These are phyloP conservation scores for Oryctolagus cuniculus DNA, from an alignment of 2,113 vertebrate genomes.

Conservation along the genomic window DNA sequence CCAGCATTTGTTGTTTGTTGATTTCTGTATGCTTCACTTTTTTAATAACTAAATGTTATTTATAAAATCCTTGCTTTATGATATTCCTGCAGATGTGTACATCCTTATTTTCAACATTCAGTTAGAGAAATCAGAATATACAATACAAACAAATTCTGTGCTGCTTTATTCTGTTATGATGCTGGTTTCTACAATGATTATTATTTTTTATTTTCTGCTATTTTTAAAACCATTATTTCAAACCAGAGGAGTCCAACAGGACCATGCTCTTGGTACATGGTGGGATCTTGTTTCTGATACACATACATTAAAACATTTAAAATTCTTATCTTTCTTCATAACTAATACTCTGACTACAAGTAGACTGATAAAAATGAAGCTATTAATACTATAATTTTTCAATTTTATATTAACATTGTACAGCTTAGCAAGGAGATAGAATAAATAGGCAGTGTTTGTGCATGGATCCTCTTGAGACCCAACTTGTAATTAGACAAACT, in stretches of 20 bases:
- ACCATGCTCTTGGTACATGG: background rate
- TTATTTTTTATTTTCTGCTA: conserved; percentile 25
- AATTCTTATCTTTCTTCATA: background rate
- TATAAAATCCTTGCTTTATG: background rate
- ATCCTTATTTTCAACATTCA: conserved; percentile 19
- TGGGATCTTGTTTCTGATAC: conserved; percentile 22
- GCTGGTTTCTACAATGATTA: conserved; percentile 5
- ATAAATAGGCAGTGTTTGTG: background rate
- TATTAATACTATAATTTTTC: background rate
- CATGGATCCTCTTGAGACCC: background rate
- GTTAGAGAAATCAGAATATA: background rate
- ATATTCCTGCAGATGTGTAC: background rate
- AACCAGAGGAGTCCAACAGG: background rate
- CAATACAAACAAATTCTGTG: background rate
- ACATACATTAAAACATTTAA: conserved; percentile 20
- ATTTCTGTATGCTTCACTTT: too few species aligned
- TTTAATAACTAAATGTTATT: background rate
- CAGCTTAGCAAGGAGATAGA: background rate
- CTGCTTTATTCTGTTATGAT: background rate
- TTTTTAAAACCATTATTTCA: background rate
- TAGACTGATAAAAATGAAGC: background rate
- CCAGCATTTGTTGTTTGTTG: too few species aligned
- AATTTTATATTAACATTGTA: background rate
- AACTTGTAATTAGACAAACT: background rate
- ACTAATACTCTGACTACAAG: background rate